phyloP scores from a whole-genome alignment of 2,797 vertebrate species.

The Acropternis orthonyx region DNA sequence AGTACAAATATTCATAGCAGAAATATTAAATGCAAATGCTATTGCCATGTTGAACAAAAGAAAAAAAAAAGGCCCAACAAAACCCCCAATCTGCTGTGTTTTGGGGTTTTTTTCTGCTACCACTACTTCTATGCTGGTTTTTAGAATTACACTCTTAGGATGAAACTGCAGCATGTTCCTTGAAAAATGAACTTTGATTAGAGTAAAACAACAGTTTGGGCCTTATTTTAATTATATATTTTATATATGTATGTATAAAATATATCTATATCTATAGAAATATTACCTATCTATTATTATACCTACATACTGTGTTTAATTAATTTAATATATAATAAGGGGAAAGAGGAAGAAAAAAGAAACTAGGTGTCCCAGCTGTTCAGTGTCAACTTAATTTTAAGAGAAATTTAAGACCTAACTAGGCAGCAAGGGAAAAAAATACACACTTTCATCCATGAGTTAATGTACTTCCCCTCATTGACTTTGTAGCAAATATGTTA shows the following conservation, averaged over 20 bases:
- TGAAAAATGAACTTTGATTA: neutral
- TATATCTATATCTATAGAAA: neutral
- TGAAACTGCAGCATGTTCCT: neutral
- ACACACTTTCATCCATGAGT: neutral
- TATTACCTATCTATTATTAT: too few relatives aligned
- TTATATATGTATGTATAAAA: too few relatives aligned
- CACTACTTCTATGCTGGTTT: neutral
- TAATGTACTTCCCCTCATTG: neutral
- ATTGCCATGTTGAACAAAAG: neutral
- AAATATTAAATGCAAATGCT: neutral
- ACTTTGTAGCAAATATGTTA: neutral
- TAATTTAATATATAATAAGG: neutral
- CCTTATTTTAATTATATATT: neutral
- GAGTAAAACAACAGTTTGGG: neutral
- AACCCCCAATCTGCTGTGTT: neutral
- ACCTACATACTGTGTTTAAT: neutral
- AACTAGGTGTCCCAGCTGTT: neutral
- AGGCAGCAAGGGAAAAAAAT: neutral
- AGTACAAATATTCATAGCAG: neutral
- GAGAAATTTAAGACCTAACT: neutral
- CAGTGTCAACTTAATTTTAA: neutral
- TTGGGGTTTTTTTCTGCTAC: neutral
- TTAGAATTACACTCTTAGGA: neutral
- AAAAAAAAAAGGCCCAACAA: too few relatives aligned
- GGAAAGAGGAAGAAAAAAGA: accelerated